A percentile compares a stretch with the other conserved stretches of the same genome.
Evolutionary conservation across 2,113 vertebrate species (phyloP).

Genomic region (Herpailurus yagouaroundi): DNA sequence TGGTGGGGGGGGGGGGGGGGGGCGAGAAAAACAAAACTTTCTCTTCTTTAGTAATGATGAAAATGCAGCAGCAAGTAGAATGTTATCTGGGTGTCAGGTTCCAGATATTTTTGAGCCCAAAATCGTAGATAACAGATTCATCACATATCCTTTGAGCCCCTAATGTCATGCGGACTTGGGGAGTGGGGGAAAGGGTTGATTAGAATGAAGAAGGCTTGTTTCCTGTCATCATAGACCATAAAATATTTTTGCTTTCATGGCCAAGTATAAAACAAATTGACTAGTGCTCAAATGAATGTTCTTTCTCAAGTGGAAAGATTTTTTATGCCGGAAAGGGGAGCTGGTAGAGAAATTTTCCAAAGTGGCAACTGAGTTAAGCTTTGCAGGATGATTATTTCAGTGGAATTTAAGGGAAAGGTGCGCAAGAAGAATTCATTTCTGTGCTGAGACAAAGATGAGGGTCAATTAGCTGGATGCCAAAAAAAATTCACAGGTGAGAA

Average conservation of each 20-base stretch:
- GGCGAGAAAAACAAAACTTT: background rate
- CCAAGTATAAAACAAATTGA: background rate
- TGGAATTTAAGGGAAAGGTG: background rate
- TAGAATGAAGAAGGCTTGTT: background rate
- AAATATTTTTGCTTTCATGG: background rate
- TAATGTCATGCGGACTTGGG: background rate
- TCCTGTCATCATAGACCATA: background rate
- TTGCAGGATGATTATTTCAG: background rate
- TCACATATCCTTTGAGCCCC: background rate
- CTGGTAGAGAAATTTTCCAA: background rate
- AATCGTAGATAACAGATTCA: background rate
- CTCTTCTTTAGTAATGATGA: background rate
- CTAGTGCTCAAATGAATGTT: background rate
- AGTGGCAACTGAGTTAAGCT: background rate
- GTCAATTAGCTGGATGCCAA: background rate
- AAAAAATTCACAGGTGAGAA: conserved; percentile 2
- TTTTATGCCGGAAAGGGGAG: background rate
- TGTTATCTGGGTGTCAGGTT: background rate
- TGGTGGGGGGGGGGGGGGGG: fast-evolving
- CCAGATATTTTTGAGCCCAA: background rate
- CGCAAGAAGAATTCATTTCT: background rate
- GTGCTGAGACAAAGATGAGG: background rate
- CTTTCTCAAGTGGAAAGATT: background rate
- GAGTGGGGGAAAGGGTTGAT: background rate
- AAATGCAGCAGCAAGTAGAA: background rate